Conservation (phyloP, 2,888 invertebrate species). For the Tuta absoluta region DNA sequence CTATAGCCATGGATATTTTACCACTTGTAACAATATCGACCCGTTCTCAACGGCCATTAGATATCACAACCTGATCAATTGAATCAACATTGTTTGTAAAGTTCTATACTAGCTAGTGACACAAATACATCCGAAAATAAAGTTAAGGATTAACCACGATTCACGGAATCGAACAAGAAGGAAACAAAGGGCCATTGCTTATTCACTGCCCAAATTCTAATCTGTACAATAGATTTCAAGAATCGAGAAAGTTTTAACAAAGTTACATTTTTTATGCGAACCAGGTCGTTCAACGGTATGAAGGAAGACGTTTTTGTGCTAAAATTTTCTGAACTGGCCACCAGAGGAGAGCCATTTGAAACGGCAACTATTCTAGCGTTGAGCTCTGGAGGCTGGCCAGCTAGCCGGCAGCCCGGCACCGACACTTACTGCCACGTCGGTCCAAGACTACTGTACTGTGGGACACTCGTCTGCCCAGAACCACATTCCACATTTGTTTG, state of each 20-base stretch:
- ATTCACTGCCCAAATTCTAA: slow-evolving; percentile 73
- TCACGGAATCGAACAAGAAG: slow-evolving; percentile 80
- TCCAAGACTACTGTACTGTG: not conserved
- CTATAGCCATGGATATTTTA: slow-evolving; percentile 79
- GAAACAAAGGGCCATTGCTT: slow-evolving; percentile 71
- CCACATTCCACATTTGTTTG: slow-evolving; percentile 39
- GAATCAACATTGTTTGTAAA: slow-evolving; percentile 82
- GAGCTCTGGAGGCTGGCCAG: slow-evolving; percentile 50
- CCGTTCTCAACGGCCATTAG: slow-evolving; percentile 74
- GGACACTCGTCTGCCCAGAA: slow-evolving; percentile 40
- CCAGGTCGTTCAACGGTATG: slow-evolving; percentile 77
- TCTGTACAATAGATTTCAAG: slow-evolving; percentile 77
- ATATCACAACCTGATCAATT: slow-evolving; percentile 82
- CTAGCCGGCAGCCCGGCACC: slow-evolving; percentile 44
- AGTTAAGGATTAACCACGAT: slow-evolving; percentile 78
- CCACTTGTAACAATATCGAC: slow-evolving; percentile 81
- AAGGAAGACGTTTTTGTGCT: slow-evolving; percentile 82
- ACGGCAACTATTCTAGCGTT: slow-evolving; percentile 64
- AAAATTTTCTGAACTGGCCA: slow-evolving; percentile 60
- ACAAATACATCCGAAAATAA: slow-evolving; percentile 79
- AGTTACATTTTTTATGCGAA: slow-evolving; percentile 74
- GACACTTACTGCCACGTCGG: slow-evolving; percentile 56
- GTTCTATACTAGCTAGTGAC: slow-evolving; percentile 80
- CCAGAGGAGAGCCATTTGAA: slow-evolving; percentile 54
- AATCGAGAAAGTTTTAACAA: slow-evolving; percentile 75